Conservation (phyloP, 2,888 invertebrate genomes). For the Malacosoma neustria region DNA sequence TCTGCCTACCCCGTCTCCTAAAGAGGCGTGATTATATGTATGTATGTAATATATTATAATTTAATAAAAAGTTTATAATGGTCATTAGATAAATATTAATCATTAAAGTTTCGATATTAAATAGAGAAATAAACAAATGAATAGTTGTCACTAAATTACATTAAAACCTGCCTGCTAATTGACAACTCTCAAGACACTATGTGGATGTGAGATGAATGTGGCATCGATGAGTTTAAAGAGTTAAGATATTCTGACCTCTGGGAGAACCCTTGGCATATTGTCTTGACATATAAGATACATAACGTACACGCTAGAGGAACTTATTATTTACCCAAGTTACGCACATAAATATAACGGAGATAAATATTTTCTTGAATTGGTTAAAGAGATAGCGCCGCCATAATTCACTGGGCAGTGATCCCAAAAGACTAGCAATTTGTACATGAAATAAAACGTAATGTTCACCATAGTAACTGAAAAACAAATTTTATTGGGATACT, state of each 20-base stretch:
- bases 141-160: too few relatives aligned
- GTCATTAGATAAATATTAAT: too few relatives aligned
- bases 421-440: conserved; percentile 3
- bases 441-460: not conserved
- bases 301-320: conserved; percentile 24
- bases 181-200: too few relatives aligned
- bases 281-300: conserved; percentile 29
- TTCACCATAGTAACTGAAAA: not conserved
- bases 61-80: too few relatives aligned
- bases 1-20: too few relatives aligned
- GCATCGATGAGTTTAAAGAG: conserved; percentile 45
- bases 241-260: conserved; percentile 36
- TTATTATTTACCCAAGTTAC: conserved; percentile 21
- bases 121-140: too few relatives aligned
- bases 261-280: conserved; percentile 37
- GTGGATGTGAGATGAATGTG: too few relatives aligned
- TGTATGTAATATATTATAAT: too few relatives aligned
- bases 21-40: too few relatives aligned
- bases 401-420: conserved; percentile 2
- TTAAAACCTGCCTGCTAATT: too few relatives aligned
- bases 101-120: too few relatives aligned
- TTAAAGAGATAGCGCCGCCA: conserved; percentile 8
- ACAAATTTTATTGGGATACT: not conserved
- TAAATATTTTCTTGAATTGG: conserved; percentile 17
- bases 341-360: conserved; percentile 11